phyloP scores from a whole-genome alignment of 2,113 vertebrate species.

The Chloroceryle aenea region DNA sequence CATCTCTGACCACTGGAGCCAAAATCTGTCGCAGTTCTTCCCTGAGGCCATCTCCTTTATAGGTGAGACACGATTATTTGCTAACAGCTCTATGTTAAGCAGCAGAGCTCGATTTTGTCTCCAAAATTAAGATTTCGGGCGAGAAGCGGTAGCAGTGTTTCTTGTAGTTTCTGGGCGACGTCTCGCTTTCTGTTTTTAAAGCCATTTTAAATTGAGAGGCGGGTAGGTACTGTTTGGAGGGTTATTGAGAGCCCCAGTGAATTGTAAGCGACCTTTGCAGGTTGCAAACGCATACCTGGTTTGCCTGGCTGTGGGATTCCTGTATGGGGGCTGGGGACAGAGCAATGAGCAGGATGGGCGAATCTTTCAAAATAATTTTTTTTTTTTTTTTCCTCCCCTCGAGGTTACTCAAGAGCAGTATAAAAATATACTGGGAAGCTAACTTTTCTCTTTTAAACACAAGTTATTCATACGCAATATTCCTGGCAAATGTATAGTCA shows the following conservation, averaged over 20 bases:
- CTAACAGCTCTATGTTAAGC: background rate
- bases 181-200: background rate
- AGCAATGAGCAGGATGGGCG: background rate
- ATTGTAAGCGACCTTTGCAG: background rate
- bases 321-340: background rate
- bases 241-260: background rate
- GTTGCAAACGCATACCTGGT: background rate
- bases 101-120: background rate
- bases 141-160: background rate
- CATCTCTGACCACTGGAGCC: constrained; percentile 99
- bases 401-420: background rate
- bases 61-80: constrained; percentile 80
- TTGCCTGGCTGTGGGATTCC: background rate
- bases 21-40: constrained; percentile 98
- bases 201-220: background rate
- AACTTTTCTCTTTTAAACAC: constrained; percentile 21
- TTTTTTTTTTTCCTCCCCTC: too few species aligned
- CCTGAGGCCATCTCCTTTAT: constrained; percentile 98
- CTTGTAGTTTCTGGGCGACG: background rate
- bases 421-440: background rate
- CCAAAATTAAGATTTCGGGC: background rate
- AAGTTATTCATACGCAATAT: background rate
- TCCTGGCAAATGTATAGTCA: background rate
- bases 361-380: background rate
- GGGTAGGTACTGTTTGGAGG: background rate